Percentiles rank a stretch among this genome's conserved stretches.
phyloP scores from a whole-genome alignment of 1,140 invertebrate genomes.

The Spodoptera frugiperda region DNA sequence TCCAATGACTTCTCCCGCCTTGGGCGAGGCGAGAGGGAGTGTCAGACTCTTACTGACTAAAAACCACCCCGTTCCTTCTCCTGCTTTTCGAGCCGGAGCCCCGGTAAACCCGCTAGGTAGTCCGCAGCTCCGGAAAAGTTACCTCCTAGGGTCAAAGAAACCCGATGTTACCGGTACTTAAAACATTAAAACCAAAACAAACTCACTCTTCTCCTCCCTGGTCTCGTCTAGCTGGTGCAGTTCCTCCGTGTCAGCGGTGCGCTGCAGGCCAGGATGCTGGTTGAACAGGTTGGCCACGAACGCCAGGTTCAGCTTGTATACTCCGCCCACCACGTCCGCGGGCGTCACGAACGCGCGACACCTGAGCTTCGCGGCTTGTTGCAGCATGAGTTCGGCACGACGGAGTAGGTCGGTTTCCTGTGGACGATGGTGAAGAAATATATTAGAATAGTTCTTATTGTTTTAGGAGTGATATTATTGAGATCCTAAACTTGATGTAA shows the following conservation, averaged over 20 bases:
- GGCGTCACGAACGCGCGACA: slow-evolving; percentile 98
- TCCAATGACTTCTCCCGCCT: too few species aligned
- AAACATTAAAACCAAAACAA: background rate
- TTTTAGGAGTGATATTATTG: background rate
- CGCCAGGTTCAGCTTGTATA: slow-evolving; percentile 99
- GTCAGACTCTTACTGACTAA: too few species aligned
- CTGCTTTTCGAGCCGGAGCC: too few species aligned
- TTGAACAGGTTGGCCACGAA: slow-evolving; percentile 99
- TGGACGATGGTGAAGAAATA: background rate
- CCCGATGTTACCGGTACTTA: too few species aligned
- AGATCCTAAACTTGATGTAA: background rate
- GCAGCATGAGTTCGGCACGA: slow-evolving; percentile 98
- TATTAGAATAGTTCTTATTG: background rate
- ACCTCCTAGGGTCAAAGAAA: too few species aligned
- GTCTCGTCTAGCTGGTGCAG: slow-evolving; percentile 96
- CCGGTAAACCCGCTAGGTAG: too few species aligned
- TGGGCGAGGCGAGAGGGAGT: too few species aligned
- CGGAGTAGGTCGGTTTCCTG: slow-evolving; percentile 92
- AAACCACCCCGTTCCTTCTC: too few species aligned
- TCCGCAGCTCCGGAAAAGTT: too few species aligned
- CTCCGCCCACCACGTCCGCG: slow-evolving; percentile 97
- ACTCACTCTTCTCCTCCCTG: slow-evolving; percentile 96
- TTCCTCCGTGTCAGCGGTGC: slow-evolving; percentile 90
- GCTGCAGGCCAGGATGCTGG: slow-evolving; percentile 96
- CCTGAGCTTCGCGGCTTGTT: slow-evolving; percentile 98